Evolutionary conservation across 2,797 vertebrate genomes (phyloP).

Genomic region (Sylvia borin): DNA sequence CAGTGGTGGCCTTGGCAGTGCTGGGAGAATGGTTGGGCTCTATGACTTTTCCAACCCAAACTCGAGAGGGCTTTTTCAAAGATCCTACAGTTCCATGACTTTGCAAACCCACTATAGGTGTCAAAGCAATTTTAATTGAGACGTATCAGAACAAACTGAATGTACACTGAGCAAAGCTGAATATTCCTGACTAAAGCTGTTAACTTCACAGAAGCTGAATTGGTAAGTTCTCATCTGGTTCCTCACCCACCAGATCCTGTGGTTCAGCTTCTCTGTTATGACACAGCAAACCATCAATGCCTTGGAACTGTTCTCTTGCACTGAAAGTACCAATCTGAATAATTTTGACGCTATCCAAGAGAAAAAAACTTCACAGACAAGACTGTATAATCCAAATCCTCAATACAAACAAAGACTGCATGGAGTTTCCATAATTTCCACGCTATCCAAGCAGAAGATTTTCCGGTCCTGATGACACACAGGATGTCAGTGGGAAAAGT

Average conservation of each 20-base stretch:
- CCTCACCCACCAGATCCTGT: not conserved
- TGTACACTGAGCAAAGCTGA: not conserved
- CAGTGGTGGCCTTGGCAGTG: not conserved
- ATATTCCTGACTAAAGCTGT: not conserved
- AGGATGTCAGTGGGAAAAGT: not conserved
- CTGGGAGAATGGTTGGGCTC: not conserved
- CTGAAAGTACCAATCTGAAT: not conserved
- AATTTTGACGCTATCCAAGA: not conserved
- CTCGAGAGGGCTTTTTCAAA: not conserved
- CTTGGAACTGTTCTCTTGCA: not conserved
- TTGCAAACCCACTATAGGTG: not conserved
- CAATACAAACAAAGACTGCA: not conserved
- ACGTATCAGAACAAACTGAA: not conserved
- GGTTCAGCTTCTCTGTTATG: not conserved
- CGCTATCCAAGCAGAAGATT: not conserved
- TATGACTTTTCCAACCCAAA: not conserved
- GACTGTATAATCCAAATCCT: not conserved
- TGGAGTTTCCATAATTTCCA: not conserved
- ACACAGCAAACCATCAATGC: not conserved
- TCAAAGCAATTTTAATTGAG: not conserved
- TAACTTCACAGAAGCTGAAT: not conserved
- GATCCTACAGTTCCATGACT: not conserved
- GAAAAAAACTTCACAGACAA: not conserved
- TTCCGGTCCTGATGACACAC: fast-evolving
- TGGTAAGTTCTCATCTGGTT: not conserved